Evolutionary conservation across 2,113 vertebrate genomes (phyloP).

Genomic region (Lipophrys pholis): DNA sequence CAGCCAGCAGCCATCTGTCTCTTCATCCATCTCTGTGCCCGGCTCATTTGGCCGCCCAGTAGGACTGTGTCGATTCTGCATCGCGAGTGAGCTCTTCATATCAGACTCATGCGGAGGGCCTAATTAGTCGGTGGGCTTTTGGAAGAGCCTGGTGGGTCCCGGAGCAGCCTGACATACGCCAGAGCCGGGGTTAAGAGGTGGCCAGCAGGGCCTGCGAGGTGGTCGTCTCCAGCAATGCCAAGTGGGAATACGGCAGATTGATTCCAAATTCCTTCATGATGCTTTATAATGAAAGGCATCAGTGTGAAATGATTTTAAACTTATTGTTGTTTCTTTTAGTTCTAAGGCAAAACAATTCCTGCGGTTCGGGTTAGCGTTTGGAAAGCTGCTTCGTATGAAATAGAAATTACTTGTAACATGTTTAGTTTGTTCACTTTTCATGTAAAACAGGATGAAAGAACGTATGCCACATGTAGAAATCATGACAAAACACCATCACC

Average conservation of each 20-base stretch:
- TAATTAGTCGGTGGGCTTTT: constrained; percentile 81
- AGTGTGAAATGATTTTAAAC: constrained; percentile 31
- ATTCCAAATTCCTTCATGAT: constrained; percentile 46
- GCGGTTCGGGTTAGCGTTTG: neutral
- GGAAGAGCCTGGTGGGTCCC: constrained; percentile 63
- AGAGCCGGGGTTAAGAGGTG: constrained; percentile 74
- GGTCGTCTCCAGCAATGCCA: constrained; percentile 62
- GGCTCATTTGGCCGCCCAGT: constrained; percentile 81
- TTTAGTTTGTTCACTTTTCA: neutral
- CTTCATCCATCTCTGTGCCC: constrained; percentile 68
- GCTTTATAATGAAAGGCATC: constrained; percentile 46
- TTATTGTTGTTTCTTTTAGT: constrained; percentile 18
- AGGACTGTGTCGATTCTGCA: constrained; percentile 74
- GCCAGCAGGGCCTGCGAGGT: constrained; percentile 71
- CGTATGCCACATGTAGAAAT: no score
- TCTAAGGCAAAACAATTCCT: neutral
- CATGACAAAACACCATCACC: no score
- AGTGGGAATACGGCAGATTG: constrained; percentile 56
- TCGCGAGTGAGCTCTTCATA: constrained; percentile 73
- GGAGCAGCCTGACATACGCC: constrained; percentile 69
- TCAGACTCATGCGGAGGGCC: constrained; percentile 81
- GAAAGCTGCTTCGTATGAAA: constrained; percentile 1
- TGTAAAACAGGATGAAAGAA: neutral
- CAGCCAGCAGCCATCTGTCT: constrained; percentile 80
- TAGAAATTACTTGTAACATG: neutral